Evolutionary conservation across 1,140 invertebrate species (phyloP).

Genomic region (Radopholus similis): DNA sequence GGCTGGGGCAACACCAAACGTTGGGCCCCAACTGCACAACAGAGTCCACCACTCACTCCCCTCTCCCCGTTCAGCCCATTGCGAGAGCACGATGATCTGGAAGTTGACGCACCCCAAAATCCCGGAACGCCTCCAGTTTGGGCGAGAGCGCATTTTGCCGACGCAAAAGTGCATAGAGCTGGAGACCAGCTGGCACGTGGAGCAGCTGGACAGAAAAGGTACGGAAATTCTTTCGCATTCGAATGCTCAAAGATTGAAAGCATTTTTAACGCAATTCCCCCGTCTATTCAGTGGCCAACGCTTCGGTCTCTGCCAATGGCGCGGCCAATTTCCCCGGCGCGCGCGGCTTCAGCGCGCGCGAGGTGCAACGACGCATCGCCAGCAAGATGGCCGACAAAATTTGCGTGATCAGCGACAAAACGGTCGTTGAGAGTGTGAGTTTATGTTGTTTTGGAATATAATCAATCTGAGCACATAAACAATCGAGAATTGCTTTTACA

Average conservation of each 20-base stretch:
- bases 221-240: background rate
- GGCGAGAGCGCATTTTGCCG: background rate
- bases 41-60: background rate
- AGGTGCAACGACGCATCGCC: background rate
- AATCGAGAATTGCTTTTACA: too few relatives aligned
- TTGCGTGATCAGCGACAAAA: constrained; percentile 18
- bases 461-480: too few relatives aligned
- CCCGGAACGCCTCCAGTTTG: constrained; percentile 17
- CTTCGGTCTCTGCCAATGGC: background rate
- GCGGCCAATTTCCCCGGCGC: background rate
- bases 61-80: background rate
- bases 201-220: constrained; percentile 15
- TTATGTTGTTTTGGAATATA: background rate
- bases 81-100: constrained; percentile 11
- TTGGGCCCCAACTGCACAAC: background rate
- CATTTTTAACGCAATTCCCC: background rate
- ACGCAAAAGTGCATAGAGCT: background rate
- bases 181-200: constrained; percentile 4
- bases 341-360: constrained; percentile 2
- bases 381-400: constrained; percentile 12
- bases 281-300: background rate
- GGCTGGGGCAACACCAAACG: constrained; percentile 20
- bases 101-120: constrained; percentile 16
- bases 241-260: background rate
- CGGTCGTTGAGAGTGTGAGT: constrained; percentile 14